Evolutionary conservation across 2,797 vertebrate species (phyloP).

Genomic region (Allobates femoralis): DNA sequence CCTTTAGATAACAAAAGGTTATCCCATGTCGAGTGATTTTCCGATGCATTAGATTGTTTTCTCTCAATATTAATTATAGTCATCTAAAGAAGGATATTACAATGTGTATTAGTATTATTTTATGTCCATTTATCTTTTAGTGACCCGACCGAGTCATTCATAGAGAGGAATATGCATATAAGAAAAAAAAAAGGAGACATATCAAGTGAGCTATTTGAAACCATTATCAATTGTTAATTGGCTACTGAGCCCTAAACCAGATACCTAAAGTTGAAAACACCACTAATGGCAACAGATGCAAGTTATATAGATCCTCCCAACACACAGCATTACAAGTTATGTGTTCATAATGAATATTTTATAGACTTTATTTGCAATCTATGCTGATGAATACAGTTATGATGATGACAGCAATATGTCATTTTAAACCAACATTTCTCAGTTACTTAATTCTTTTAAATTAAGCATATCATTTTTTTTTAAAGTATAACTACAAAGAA

Average conservation of each 20-base stretch:
- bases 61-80: not conserved
- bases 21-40: not conserved
- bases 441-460: not conserved
- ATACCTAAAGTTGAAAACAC: slow-evolving; percentile 76
- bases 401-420: not conserved
- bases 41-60: not conserved
- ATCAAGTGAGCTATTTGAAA: slow-evolving; percentile 88
- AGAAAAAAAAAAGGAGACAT: slow-evolving; percentile 67
- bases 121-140: not conserved
- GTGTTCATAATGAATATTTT: slow-evolving; percentile 71
- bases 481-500: not conserved
- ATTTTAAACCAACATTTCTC: too few relatives aligned
- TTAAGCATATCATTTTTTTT: not conserved
- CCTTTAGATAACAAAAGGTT: too few relatives aligned
- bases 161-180: slow-evolving; percentile 64
- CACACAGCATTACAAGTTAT: slow-evolving; percentile 63
- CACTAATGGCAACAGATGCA: slow-evolving; percentile 71
- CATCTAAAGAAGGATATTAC: not conserved
- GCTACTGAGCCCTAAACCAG: slow-evolving; percentile 87
- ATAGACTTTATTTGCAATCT: slow-evolving; percentile 59
- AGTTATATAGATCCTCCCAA: slow-evolving; percentile 74
- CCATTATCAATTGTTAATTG: slow-evolving; percentile 92
- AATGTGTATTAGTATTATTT: not conserved
- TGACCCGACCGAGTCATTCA: slow-evolving; percentile 64
- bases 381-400: not conserved